Base-by-base conservation (phyloP, 2,888 invertebrate genomes). In the Drosophila testacea region DNA sequence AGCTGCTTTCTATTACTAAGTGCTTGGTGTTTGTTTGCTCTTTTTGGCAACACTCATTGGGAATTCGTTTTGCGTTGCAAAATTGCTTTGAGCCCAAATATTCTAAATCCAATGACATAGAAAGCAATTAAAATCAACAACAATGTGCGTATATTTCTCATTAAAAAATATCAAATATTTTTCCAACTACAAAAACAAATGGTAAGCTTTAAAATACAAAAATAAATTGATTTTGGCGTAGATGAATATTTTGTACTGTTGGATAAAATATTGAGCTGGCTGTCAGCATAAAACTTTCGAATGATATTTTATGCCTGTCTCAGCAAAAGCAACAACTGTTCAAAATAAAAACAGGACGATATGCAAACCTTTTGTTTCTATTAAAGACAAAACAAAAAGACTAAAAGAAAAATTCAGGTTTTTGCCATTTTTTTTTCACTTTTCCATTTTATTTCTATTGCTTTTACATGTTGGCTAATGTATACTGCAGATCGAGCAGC, bases 81-180 rank as follows among this genome's bases (percentile, higher is more conserved):
- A 36, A 42, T 61, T 64, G 13, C 42, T 16, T 22, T 42, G 22
- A 6, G 38, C n/a, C n/a, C 6, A 11, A 22, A 6, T 42, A 13
- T 55, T 46, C 22, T n/a, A 22, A 42, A 62, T 48, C 11, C 62
- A 73, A 66, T 69, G 28, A 63, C 34, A 7, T 4, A 22, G 10
- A 76, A 79, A 67, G 50, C 66, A 83, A 76, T 81, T 81, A 52
- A 65, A 67, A 57, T 44, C 9, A 34, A 6, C 28, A 3, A 5
- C 27, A 60, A 67, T 27, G 16, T 52, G 46, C n/a, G 22, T 30
- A 59, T 50, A 6, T 38, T 48, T 9, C 13, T 39, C 5, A 48
- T 32, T 47, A 11, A 11, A 44, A 11, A 32, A 22, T 22, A 22
- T 22, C 22, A 16, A 3, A 41, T 4, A 9, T 41, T 16, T 16